These are phyloP conservation scores for Cryptus armator DNA, from an alignment of 2,888 invertebrate genomes.

Conservation along the genomic window DNA sequence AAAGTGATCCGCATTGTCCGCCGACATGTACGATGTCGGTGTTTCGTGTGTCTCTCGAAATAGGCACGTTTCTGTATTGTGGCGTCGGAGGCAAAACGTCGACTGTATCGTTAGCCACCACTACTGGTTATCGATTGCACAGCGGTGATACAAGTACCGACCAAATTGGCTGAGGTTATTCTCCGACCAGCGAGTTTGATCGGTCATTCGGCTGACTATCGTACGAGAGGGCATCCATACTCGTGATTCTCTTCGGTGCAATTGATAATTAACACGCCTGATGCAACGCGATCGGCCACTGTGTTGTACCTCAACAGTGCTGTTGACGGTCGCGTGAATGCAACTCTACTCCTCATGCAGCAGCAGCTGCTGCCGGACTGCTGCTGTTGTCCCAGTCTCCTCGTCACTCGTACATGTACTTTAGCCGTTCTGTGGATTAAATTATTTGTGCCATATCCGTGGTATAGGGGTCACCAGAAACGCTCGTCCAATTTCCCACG, in stretches of 20 bases:
- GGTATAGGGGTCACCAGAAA: neutral
- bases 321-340: constrained; percentile 1
- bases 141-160: constrained; percentile 7
- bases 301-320: neutral
- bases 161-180: constrained; percentile 44
- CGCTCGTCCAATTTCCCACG: constrained; percentile 29
- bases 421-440: constrained; percentile 24
- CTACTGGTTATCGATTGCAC: constrained; percentile 47
- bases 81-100: constrained; percentile 22
- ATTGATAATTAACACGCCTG: constrained; percentile 37
- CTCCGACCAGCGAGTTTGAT: constrained; percentile 6
- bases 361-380: neutral
- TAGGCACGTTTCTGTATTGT: constrained; percentile 16
- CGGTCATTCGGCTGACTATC: constrained; percentile 10
- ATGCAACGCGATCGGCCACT: neutral
- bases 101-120: constrained; percentile 10
- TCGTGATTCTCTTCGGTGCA: constrained; percentile 23
- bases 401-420: constrained; percentile 1
- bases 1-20: neutral
- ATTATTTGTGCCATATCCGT: constrained; percentile 23
- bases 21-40: neutral
- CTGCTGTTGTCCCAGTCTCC: neutral
- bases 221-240: neutral
- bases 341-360: constrained; percentile 6
- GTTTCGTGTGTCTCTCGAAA: neutral